These are phyloP conservation scores for Capreolus pygargus DNA, from an alignment of 2,113 vertebrate species.

Conservation along the genomic window DNA sequence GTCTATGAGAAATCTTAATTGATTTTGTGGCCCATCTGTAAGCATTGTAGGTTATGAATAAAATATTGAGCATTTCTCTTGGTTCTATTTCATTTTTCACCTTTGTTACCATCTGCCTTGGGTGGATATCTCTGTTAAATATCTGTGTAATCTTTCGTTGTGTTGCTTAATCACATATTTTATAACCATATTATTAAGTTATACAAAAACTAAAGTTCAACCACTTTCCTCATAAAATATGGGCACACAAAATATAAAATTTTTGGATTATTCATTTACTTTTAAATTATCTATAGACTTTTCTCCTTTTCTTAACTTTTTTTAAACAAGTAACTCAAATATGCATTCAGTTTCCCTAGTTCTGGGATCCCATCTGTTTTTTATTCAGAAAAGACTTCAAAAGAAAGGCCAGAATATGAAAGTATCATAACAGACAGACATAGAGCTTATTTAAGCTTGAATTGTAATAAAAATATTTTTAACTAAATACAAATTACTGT, in stretches of 20 bases:
- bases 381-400: slow-evolving; percentile 68
- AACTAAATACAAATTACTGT: slow-evolving; percentile 69
- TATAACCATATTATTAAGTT: neutral
- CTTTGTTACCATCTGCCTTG: neutral
- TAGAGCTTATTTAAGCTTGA: slow-evolving; percentile 79
- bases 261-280: slow-evolving; percentile 18
- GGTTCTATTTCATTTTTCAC: neutral
- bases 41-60: neutral
- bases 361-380: slow-evolving; percentile 62
- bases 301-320: neutral
- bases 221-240: neutral
- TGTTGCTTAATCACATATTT: neutral
- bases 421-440: slow-evolving; percentile 79
- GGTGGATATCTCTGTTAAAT: neutral
- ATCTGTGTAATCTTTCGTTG: neutral
- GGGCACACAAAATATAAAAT: neutral
- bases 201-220: neutral
- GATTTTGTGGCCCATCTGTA: neutral
- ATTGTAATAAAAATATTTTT: slow-evolving; percentile 77
- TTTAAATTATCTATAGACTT: neutral
- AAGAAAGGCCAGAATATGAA: slow-evolving; percentile 67
- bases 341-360: slow-evolving; percentile 32
- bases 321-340: slow-evolving; percentile 28
- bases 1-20: neutral
- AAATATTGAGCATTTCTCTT: neutral